These are phyloP conservation scores for Cydia amplana DNA, from an alignment of 1,140 invertebrate species.

Conservation along the genomic window DNA sequence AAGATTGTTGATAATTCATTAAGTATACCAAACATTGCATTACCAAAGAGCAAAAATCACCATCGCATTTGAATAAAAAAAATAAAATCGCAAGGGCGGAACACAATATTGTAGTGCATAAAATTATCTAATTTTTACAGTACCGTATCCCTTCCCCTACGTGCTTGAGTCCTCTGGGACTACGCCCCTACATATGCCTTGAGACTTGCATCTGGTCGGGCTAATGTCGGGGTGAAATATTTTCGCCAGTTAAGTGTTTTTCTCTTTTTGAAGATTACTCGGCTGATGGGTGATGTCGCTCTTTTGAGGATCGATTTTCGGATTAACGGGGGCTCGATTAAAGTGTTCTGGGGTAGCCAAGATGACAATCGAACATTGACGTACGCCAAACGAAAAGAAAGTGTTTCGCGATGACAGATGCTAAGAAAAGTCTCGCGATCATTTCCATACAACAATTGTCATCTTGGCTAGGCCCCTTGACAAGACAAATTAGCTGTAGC, in stretches of 20 bases:
- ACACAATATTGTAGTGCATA: slow-evolving; percentile 56
- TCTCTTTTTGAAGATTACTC: slow-evolving; percentile 15
- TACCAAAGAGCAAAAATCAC: slow-evolving; percentile 5
- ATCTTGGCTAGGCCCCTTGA: too few species aligned
- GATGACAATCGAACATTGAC: too few species aligned
- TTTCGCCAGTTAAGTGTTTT: slow-evolving; percentile 13
- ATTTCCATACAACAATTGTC: too few species aligned
- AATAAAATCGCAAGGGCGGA: slow-evolving; percentile 10
- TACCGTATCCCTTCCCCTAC: slow-evolving; percentile 23
- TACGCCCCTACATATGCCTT: slow-evolving; percentile 14
- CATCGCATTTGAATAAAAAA: slow-evolving; percentile 4
- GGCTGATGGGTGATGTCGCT: not conserved
- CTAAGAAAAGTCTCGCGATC: too few species aligned
- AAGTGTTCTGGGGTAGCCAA: not conserved
- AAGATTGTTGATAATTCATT: not conserved
- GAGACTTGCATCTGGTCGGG: slow-evolving; percentile 2
- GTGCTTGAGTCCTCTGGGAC: not conserved
- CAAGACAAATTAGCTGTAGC: too few species aligned
- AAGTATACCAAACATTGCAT: not conserved
- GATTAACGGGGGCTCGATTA: not conserved
- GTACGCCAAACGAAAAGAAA: too few species aligned
- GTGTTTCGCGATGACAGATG: too few species aligned
- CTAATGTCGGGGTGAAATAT: slow-evolving; percentile 17
- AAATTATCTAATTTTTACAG: slow-evolving; percentile 62
- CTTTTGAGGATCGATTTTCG: not conserved